Conservation (phyloP, 2,888 invertebrate species). For the Pristionchus mayeri region DNA sequence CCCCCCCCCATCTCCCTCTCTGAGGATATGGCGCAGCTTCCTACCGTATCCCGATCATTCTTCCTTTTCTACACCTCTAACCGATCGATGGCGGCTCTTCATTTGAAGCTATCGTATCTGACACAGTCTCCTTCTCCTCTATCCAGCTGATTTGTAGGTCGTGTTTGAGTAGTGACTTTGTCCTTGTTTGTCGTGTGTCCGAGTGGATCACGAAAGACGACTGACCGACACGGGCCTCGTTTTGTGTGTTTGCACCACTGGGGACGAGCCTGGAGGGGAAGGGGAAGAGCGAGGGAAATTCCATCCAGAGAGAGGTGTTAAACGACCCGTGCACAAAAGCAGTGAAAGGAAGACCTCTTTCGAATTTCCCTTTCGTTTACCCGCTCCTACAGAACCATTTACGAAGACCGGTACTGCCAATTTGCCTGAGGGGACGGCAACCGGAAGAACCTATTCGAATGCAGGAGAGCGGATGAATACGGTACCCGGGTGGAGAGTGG, state of each 20-base stretch:
- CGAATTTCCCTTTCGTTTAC: slow-evolving; percentile 38
- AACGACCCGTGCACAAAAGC: slow-evolving; percentile 39
- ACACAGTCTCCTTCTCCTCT: not conserved
- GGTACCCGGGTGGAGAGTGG: slow-evolving; percentile 9
- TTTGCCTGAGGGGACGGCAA: slow-evolving; percentile 19
- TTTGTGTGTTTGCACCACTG: slow-evolving; percentile 13
- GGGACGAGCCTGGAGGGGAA: not conserved
- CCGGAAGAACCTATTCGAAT: not conserved
- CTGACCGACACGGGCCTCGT: not conserved
- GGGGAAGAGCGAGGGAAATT: not conserved
- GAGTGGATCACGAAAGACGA: slow-evolving; percentile 28
- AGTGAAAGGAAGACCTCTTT: slow-evolving; percentile 25
- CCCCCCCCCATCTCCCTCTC: too few relatives aligned
- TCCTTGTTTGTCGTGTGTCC: not conserved
- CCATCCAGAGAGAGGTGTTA: slow-evolving; percentile 37
- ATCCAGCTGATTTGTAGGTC: slow-evolving; percentile 37
- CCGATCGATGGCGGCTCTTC: not conserved
- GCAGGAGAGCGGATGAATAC: not conserved
- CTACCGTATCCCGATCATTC: too few relatives aligned
- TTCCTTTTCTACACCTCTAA: too few relatives aligned
- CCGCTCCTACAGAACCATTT: not conserved
- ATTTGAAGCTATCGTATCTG: not conserved
- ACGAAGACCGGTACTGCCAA: slow-evolving; percentile 17
- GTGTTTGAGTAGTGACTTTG: slow-evolving; percentile 28
- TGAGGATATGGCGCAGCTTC: too few relatives aligned